These are phyloP conservation scores for Aegotheles bennettii DNA, from an alignment of 2,113 vertebrate genomes.

Conservation along the genomic window DNA sequence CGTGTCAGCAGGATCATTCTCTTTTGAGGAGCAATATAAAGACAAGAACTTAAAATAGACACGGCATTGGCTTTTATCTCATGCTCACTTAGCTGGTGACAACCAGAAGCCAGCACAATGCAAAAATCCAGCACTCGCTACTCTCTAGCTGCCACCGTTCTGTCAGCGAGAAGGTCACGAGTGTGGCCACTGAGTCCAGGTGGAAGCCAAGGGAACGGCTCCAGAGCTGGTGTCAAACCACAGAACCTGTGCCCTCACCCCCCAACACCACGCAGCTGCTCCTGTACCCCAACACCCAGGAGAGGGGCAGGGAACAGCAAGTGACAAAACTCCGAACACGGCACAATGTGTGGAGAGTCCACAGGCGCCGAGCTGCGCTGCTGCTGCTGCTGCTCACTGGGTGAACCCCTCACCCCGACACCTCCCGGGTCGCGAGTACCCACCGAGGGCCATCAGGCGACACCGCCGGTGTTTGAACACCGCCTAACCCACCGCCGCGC, in stretches of 20 bases:
- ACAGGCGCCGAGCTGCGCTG: not conserved
- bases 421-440: not conserved
- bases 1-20: not conserved
- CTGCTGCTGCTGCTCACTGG: not conserved
- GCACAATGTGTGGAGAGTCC: not conserved
- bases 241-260: not conserved
- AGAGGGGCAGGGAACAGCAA: not conserved
- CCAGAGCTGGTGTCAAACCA: not conserved
- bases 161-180: not conserved
- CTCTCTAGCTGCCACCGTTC: not conserved
- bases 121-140: not conserved
- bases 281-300: not conserved
- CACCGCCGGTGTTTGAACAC: fast-evolving
- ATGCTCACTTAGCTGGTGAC: not conserved
- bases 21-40: not conserved
- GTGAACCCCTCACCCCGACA: not conserved
- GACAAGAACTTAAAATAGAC: not conserved
- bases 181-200: too few relatives aligned
- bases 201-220: not conserved
- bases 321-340: not conserved
- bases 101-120: not conserved
- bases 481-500: not conserved
- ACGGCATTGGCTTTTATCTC: not conserved
- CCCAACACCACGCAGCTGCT: not conserved
- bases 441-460: not conserved